Evolutionary conservation across 2,113 vertebrate species (phyloP).

Genomic region (Pandion haliaetus): DNA sequence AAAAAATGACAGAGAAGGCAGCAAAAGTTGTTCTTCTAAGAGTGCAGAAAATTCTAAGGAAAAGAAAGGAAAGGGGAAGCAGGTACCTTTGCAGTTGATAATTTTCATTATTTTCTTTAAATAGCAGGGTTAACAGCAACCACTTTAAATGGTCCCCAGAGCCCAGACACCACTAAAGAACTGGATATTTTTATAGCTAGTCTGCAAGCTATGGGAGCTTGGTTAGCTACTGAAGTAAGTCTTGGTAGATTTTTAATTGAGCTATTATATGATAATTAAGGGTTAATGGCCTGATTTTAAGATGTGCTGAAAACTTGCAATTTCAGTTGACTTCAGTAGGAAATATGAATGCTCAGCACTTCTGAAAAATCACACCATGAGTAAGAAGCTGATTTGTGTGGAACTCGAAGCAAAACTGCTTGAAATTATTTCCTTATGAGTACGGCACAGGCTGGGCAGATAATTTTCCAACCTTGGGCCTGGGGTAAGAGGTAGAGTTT

Average conservation of each 20-base stretch:
- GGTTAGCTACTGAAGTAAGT: conserved; percentile 13
- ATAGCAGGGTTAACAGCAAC: background rate
- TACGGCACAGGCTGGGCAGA: background rate
- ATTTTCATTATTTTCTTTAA: background rate
- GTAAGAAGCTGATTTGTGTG: background rate
- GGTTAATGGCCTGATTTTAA: conserved; percentile 66
- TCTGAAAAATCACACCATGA: background rate
- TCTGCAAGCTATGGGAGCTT: background rate
- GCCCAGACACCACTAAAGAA: background rate
- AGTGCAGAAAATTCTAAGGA: background rate
- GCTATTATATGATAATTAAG: conserved; percentile 59
- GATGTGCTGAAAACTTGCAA: conserved; percentile 43
- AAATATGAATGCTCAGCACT: conserved; percentile 57
- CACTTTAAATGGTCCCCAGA: background rate
- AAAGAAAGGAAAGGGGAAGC: background rate
- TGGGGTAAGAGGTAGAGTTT: background rate
- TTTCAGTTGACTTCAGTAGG: conserved; percentile 11
- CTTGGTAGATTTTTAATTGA: conserved; percentile 61
- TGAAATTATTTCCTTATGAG: background rate
- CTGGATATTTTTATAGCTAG: background rate
- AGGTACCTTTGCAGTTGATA: background rate
- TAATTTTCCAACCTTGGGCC: background rate
- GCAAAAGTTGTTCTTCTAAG: background rate
- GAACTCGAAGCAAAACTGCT: background rate
- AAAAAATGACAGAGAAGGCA: background rate